A percentile compares a stretch with the other conserved stretches of the same genome.
These are phyloP conservation scores for Leptoteleia sp. DNA, from an alignment of 1,140 invertebrate genomes.

Conservation along the genomic window DNA sequence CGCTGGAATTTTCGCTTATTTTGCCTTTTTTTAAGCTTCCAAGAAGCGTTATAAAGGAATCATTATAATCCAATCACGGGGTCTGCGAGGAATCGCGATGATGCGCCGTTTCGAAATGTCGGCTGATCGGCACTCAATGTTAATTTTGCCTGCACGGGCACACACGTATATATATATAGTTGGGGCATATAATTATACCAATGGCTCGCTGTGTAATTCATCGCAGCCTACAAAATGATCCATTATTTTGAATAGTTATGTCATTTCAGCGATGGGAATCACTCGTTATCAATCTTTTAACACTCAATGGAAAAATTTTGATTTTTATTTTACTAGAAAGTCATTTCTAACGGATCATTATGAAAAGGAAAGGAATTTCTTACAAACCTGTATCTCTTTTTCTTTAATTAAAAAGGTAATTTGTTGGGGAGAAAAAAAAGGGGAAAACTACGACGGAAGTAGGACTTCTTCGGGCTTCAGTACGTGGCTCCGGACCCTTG, in stretches of 20 bases:
- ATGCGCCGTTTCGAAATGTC: constrained; percentile 36
- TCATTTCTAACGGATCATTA: no score
- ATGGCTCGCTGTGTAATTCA: constrained; percentile 21
- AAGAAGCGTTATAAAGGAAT: constrained; percentile 37
- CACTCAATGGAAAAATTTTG: constrained; percentile 6
- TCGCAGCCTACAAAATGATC: constrained; percentile 13
- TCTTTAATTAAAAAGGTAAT: no score
- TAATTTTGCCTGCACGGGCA: constrained; percentile 26
- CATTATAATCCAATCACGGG: constrained; percentile 49
- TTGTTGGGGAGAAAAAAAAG: no score
- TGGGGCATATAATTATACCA: constrained; percentile 34
- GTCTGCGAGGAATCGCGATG: constrained; percentile 17
- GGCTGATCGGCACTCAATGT: constrained; percentile 25
- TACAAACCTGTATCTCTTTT: no score
- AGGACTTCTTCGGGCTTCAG: no score
- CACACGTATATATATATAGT: no score
- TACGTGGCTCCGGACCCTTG: no score
- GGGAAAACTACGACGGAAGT: no score
- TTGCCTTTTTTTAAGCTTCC: constrained; percentile 24
- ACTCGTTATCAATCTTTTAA: constrained; percentile 4
- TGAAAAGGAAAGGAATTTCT: no score
- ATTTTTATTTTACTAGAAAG: neutral
- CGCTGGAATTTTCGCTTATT: constrained; percentile 28
- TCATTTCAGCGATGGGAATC: constrained; percentile 24
- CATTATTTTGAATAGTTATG: constrained; percentile 34